phyloP scores from a whole-genome alignment of 1,140 invertebrate species.

The Sitodiplosis mosellana region DNA sequence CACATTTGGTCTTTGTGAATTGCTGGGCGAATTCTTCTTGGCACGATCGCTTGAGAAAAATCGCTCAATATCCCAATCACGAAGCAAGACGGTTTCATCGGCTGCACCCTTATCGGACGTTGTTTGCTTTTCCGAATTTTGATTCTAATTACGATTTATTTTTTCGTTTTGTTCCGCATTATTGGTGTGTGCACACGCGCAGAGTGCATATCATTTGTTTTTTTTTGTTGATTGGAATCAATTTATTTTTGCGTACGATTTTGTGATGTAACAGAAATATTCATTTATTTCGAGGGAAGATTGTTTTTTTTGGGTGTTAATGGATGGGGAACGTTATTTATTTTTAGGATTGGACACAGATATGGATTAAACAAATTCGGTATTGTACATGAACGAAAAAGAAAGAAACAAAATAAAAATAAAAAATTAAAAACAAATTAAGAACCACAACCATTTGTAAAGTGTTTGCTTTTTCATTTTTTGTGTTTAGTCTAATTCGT shows the following conservation, averaged over 20 bases:
- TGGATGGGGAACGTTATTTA: constrained; percentile 21
- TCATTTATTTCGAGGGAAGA: too few species aligned
- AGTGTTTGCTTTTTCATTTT: background rate
- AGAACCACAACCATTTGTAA: constrained; percentile 21
- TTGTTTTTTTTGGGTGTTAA: constrained; percentile 8
- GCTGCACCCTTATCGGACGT: constrained; percentile 13
- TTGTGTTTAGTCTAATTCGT: too few species aligned
- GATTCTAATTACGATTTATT: background rate
- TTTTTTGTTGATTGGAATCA: background rate
- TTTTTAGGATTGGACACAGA: constrained; percentile 16
- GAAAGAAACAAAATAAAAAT: constrained; percentile 3
- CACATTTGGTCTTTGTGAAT: constrained; percentile 11
- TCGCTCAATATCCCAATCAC: constrained; percentile 66
- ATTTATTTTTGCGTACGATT: constrained; percentile 1
- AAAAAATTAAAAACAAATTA: constrained; percentile 3
- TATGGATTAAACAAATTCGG: constrained; percentile 6
- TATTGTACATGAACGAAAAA: background rate
- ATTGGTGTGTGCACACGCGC: too few species aligned
- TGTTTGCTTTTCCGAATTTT: background rate
- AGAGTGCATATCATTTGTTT: background rate
- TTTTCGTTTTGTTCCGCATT: background rate
- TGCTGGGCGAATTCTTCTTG: constrained; percentile 24
- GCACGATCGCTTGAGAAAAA: constrained; percentile 42
- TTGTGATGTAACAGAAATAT: background rate
- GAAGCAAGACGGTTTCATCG: constrained; percentile 52